Base-by-base conservation (phyloP, 2,113 vertebrate species). In the Protobothrops mucrosquamatus region DNA sequence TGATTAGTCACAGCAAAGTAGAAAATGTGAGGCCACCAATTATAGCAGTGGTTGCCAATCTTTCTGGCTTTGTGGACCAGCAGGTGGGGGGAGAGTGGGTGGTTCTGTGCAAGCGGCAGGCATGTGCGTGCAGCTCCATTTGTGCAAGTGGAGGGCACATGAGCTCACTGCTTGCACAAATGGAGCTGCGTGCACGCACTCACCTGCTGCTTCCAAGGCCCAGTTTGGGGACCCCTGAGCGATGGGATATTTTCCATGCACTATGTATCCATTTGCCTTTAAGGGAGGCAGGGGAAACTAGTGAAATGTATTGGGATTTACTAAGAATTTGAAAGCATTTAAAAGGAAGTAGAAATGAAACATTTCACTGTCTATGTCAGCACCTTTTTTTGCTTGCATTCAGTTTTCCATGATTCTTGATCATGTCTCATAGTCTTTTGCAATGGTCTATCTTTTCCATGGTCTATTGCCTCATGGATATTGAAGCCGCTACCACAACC, bases 101-200 rank as follows among this genome's bases (percentile, higher is more conserved):
- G 26, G 61, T n/a, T n/a, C 26, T 0, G 0, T 64, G 26, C 26
- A 64, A n/a, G 61, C 3, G 11, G 11, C 61, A n/a, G 61, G 11
- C 26, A n/a, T 64, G 4, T 29, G 11, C 11, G 0, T 64, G 61
- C 11, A 64, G 11, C 61, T 64, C 4, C 61, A 64, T n/a, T 64
- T 64, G 61, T 64, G 26, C 26, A 64, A 64, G 11, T 0, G 0
- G 61, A n/a, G 1, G 26, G 5, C 11, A n/a, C 0, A 0, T 14
- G 26, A 2, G 4, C 61, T 10, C 11, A 5, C 26, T 64, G 24
- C 61, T 64, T 0, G 1, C 26, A 64, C 61, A 64, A 29, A 64
- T 64, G 61, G 29, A 29, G 3, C 4, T 64, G 26, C 1, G 0
- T 64, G 4, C 23, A 29, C 29, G 1, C 61, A 64, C 26, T 64